Base-by-base conservation (phyloP, 2,888 invertebrate species). In the Chelonus formosanus region DNA sequence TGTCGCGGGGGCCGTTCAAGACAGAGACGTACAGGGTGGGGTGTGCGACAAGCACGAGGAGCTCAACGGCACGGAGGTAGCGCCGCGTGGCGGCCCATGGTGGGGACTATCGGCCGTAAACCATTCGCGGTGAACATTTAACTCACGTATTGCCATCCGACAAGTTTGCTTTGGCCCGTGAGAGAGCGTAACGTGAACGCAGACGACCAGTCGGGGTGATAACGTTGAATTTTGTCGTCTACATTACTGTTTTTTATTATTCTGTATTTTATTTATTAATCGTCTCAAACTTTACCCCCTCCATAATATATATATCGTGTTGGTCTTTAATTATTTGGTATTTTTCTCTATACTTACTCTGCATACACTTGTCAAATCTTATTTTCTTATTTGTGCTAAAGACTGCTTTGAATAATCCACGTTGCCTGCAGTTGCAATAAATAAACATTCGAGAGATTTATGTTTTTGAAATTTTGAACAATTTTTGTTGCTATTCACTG, bases 31-130 rank as follows among this genome's bases (percentile, higher is more conserved):
- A 65, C 63, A 62, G 63, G 66, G 63, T 57, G 69, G 66, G 70
- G 67, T 70, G 68, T 72, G 72, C 66, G 61, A 70, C 72, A 71
- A 68, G 70, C 71, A 73, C 71, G 73, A 70, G 73, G 73, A 70
- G 63, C 61, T 68, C 70, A 68, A 70, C 65, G 69, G 69, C 63
- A 70, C 65, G 69, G 71, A 76, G 71, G 70, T 84, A 82, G 84
- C 82, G 85, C 85, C 85, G 85, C 84, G 85, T 83, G 84, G 86
- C 84, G 86, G 85, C 84, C 80, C 85, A 84, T 86, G 86, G 86
- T 81, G 80, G 81, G 86, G 86, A 86, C 87, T 88, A 88, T 87
- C 87, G 88, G 87, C 87, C 87, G 87, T 83, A 82, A 82, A 83
- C 83, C 83, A 82, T 83, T 83, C 84, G 81, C 87, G 83, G 84